Evolutionary conservation across 2,797 vertebrate genomes (phyloP).

Genomic region (Bryconaethiops microstoma): DNA sequence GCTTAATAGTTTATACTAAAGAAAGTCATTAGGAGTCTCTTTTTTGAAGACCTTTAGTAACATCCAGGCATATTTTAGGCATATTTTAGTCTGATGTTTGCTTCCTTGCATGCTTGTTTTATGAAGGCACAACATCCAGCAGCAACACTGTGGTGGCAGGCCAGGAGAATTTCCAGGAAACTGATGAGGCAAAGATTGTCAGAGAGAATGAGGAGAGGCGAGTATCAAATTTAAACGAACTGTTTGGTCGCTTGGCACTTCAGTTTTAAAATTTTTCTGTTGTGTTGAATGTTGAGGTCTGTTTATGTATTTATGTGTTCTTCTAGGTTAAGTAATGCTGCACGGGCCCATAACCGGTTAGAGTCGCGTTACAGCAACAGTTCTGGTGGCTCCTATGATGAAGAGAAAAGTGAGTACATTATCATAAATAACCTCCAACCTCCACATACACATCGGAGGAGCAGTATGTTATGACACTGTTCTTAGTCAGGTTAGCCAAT

Average conservation of each 20-base stretch:
- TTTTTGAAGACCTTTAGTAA: background rate
- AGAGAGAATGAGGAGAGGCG: conserved; percentile 94
- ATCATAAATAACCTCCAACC: background rate
- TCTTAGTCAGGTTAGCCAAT: background rate
- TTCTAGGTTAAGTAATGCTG: conserved; percentile 83
- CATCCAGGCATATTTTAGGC: background rate
- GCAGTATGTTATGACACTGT: background rate
- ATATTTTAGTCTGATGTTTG: background rate
- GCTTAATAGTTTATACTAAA: background rate
- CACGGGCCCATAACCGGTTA: conserved; percentile 92
- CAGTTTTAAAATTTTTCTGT: background rate
- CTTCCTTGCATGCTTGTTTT: conserved; percentile 21
- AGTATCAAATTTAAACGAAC: conserved; percentile 53
- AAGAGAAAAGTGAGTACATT: conserved; percentile 91
- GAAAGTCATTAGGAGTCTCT: too few relatives aligned
- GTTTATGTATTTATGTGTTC: background rate
- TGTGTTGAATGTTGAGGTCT: conserved; percentile 24
- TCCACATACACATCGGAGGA: background rate
- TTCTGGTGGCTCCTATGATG: conserved; percentile 96
- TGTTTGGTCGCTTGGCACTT: background rate
- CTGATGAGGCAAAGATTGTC: conserved; percentile 86
- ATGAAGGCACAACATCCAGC: conserved; percentile 94
- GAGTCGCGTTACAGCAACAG: conserved; percentile 99
- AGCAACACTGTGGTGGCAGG: conserved; percentile 96
- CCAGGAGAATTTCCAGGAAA: conserved; percentile 89